phyloP scores from a whole-genome alignment of 2,888 invertebrate species.

The Rotaria socialis region DNA sequence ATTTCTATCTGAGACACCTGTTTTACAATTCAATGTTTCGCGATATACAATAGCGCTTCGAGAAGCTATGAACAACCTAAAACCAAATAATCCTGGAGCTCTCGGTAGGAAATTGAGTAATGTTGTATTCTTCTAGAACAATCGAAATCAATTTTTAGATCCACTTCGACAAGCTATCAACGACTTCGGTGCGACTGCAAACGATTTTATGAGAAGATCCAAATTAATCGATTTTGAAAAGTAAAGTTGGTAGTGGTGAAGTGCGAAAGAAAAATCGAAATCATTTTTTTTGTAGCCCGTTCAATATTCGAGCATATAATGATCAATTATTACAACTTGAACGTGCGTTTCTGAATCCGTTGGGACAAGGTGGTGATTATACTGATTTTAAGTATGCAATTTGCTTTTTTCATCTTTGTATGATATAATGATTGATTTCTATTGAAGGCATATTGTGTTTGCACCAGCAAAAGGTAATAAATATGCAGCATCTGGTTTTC shows the following conservation, averaged over 20 bases:
- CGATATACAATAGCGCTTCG: background rate
- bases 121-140: background rate
- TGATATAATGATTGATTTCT: background rate
- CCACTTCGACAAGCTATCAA: background rate
- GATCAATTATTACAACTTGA: conserved; percentile 44
- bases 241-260: background rate
- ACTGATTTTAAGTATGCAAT: conserved; percentile 33
- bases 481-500: conserved; percentile 44
- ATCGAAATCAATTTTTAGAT: background rate
- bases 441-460: conserved; percentile 44
- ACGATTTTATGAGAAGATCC: background rate
- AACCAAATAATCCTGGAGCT: background rate
- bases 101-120: background rate
- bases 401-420: background rate
- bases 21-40: conserved; percentile 4
- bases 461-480: conserved; percentile 41
- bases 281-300: background rate
- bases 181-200: background rate
- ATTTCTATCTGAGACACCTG: background rate
- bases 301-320: conserved; percentile 39
- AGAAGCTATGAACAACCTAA: background rate
- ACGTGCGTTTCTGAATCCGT: conserved; percentile 40
- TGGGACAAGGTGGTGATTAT: conserved; percentile 36
- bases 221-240: background rate
- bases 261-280: background rate